Percentiles rank a stretch among this genome's conserved stretches.
Conservation (phyloP, 2,888 invertebrate species). For the Microctonus brassicae region DNA sequence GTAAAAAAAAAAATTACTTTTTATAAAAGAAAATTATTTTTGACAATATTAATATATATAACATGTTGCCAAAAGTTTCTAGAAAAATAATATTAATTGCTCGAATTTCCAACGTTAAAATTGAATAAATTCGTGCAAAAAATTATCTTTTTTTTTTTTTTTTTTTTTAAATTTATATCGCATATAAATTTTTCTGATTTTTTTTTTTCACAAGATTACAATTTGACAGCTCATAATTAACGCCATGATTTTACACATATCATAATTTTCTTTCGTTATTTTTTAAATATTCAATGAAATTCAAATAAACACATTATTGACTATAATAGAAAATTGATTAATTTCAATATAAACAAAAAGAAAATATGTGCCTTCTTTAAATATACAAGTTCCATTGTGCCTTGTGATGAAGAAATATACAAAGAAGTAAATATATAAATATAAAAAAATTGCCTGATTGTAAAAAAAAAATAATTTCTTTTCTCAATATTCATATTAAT, state of each 20-base stretch:
- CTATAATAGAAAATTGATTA: neutral
- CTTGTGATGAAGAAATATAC: neutral
- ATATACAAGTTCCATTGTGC: neutral
- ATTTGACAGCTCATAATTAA: neutral
- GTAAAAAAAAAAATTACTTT: conserved; percentile 28
- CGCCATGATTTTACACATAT: neutral
- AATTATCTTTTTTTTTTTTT: too few relatives aligned
- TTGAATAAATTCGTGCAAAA: too few relatives aligned
- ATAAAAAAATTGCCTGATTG: neutral
- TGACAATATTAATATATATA: neutral
- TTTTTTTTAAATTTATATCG: too few relatives aligned
- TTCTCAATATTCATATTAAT: too few relatives aligned
- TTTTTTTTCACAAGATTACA: too few relatives aligned
- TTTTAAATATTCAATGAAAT: too few relatives aligned
- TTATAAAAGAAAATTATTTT: neutral
- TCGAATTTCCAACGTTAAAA: too few relatives aligned
- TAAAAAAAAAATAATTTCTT: neutral
- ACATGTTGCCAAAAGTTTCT: neutral
- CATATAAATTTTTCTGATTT: too few relatives aligned
- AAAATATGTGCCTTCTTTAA: neutral
- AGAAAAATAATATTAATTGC: neutral
- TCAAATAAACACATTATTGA: too few relatives aligned
- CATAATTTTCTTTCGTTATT: too few relatives aligned
- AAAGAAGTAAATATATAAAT: neutral
- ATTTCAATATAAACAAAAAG: neutral